Percentiles rank a stretch among this genome's conserved stretches.
Conservation (phyloP, 2,797 vertebrate species). For the Lacerta agilis region DNA sequence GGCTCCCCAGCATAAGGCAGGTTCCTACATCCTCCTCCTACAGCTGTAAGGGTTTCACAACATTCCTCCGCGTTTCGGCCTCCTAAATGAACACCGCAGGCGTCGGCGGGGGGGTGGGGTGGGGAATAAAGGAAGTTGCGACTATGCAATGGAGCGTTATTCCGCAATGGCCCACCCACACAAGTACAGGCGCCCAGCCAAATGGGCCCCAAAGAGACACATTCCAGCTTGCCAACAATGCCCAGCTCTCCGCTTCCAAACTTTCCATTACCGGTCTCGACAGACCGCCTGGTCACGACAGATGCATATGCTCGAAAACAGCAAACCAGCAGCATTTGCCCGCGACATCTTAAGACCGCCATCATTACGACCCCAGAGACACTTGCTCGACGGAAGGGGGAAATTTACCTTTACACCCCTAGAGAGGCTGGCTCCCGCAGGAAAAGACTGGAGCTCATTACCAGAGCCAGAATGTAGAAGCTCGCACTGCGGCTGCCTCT, state of each 20-base stretch:
- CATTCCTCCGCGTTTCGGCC: no score
- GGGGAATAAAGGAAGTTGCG: background rate
- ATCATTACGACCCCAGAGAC: conserved; percentile 15
- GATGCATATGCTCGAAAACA: conserved; percentile 13
- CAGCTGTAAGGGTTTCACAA: background rate
- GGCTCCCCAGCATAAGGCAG: no score
- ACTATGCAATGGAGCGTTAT: background rate
- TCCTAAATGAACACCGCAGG: background rate
- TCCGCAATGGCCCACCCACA: background rate
- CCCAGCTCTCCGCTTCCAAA: conserved; percentile 19
- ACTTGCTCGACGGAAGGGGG: conserved; percentile 32
- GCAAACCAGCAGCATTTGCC: background rate
- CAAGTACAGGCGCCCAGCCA: background rate
- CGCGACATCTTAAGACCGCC: background rate
- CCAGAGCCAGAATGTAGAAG: conserved; percentile 40
- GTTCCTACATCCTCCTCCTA: background rate
- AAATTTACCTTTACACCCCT: conserved; percentile 60
- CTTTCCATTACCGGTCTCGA: background rate
- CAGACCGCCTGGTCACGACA: background rate
- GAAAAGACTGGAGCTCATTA: conserved; percentile 46
- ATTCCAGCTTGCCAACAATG: no score
- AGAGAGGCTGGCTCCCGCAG: conserved; percentile 65
- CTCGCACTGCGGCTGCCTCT: conserved; percentile 54
- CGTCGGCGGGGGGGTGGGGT: background rate
- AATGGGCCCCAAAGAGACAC: background rate